These are phyloP conservation scores for Vanacampus margaritifer DNA, from an alignment of 2,113 vertebrate genomes.

Conservation along the genomic window DNA sequence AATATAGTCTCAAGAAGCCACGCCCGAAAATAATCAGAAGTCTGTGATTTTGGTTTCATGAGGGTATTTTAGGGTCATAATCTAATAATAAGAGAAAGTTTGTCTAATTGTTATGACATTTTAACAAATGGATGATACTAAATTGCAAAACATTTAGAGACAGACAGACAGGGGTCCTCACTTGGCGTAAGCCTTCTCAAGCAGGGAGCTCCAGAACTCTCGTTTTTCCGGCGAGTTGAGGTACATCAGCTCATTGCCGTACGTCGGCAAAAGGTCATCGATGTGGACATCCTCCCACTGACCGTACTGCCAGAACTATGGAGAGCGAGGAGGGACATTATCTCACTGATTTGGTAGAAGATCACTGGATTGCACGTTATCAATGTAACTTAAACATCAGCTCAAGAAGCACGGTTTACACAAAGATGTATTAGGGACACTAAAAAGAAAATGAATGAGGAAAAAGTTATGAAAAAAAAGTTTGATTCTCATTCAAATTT, in stretches of 20 bases:
- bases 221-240: constrained; percentile 54
- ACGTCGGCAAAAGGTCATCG: constrained; percentile 70
- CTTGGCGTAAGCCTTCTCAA: constrained; percentile 80
- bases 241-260: constrained; percentile 52
- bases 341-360: not conserved
- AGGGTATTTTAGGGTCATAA: not conserved
- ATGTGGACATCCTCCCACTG: constrained; percentile 69
- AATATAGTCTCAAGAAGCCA: too few relatives aligned
- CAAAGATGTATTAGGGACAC: not conserved
- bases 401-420: not conserved
- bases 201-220: constrained; percentile 75
- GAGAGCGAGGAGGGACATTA: not conserved
- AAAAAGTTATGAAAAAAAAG: too few relatives aligned
- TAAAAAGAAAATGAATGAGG: too few relatives aligned
- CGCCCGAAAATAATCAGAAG: too few relatives aligned
- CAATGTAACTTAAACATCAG: too few relatives aligned
- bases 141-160: not conserved
- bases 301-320: constrained; percentile 76
- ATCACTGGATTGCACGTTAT: too few relatives aligned
- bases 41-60: too few relatives aligned
- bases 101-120: too few relatives aligned
- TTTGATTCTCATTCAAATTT: too few relatives aligned
- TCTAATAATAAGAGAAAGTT: too few relatives aligned
- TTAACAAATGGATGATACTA: not conserved
- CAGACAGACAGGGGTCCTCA: constrained; percentile 43